These are phyloP conservation scores for Caenorhabditis becei DNA, from an alignment of 2,888 invertebrate species.

Conservation along the genomic window DNA sequence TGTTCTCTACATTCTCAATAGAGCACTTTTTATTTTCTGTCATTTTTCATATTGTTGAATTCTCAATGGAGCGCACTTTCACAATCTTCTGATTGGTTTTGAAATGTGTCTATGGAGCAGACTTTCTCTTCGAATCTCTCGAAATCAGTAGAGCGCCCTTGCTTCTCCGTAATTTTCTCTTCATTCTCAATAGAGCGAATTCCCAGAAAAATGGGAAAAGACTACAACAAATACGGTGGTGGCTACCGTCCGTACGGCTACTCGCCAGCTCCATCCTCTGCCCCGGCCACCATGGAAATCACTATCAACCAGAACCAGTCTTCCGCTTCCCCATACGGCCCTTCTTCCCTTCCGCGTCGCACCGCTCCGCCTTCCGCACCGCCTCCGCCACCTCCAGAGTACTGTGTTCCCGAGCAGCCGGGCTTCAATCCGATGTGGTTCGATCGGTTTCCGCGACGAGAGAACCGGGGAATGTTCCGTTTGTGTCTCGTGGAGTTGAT, in stretches of 20 bases:
- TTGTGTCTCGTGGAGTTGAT: constrained; percentile 76
- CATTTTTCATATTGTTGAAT: too few species aligned
- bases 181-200: too few species aligned
- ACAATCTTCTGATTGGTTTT: too few species aligned
- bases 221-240: constrained; percentile 66
- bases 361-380: constrained; percentile 65
- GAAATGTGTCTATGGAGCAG: too few species aligned
- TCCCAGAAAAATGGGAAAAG: constrained; percentile 72
- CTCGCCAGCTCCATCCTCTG: constrained; percentile 69
- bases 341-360: constrained; percentile 44
- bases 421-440: constrained; percentile 75
- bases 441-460: constrained; percentile 77
- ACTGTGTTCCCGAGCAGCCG: constrained; percentile 64
- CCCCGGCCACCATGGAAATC: constrained; percentile 75
- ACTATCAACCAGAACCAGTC: constrained; percentile 76
- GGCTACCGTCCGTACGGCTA: constrained; percentile 73
- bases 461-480: constrained; percentile 80
- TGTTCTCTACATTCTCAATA: constrained; percentile 12
- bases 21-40: too few species aligned
- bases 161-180: too few species aligned
- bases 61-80: too few species aligned
- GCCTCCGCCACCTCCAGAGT: constrained; percentile 68
- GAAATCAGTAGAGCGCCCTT: too few species aligned
- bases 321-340: constrained; percentile 46
- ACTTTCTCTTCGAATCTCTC: too few species aligned